Percentiles rank a stretch among this genome's conserved stretches.
Evolutionary conservation across 1,140 invertebrate species (phyloP).

Genomic region (Apis cerana): DNA sequence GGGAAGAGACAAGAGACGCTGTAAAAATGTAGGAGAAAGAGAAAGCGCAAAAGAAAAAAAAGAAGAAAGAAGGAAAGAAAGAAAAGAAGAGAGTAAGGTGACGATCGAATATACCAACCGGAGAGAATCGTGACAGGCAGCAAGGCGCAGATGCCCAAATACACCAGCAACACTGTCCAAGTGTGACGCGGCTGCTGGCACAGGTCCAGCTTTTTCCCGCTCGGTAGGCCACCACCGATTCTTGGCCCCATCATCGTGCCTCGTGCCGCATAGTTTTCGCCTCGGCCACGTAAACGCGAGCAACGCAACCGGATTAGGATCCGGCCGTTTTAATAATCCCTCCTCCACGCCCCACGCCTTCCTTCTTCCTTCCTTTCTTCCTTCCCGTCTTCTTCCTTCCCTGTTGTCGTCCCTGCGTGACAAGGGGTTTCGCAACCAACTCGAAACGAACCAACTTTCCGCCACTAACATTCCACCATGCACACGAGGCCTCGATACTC

Average conservation of each 20-base stretch:
- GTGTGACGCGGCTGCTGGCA: constrained; percentile 73
- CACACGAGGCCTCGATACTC: background rate
- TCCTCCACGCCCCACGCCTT: constrained; percentile 31
- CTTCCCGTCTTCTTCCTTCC: constrained; percentile 19
- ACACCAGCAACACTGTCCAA: constrained; percentile 70
- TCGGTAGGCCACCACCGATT: constrained; percentile 76
- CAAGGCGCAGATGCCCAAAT: constrained; percentile 72
- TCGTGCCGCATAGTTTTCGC: constrained; percentile 77
- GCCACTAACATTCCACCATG: constrained; percentile 7
- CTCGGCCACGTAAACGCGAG: constrained; percentile 74
- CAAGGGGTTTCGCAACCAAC: constrained; percentile 51
- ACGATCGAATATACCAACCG: constrained; percentile 70
- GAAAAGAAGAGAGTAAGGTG: background rate
- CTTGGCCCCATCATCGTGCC: constrained; percentile 76
- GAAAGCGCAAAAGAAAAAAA: background rate
- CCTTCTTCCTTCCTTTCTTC: constrained; percentile 31
- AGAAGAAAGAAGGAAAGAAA: background rate
- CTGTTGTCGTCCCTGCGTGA: constrained; percentile 35
- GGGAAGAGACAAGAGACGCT: too few relatives aligned
- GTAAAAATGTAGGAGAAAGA: too few relatives aligned
- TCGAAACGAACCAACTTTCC: constrained; percentile 9
- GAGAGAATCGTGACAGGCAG: constrained; percentile 73
- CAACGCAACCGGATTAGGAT: constrained; percentile 70
- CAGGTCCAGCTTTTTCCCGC: constrained; percentile 69
- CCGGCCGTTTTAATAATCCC: constrained; percentile 73